Evolutionary conservation across 2,797 vertebrate species (phyloP), one percentile per base, ranked within the genome.

Genomic region (Melopsittacus undulatus): DNA sequence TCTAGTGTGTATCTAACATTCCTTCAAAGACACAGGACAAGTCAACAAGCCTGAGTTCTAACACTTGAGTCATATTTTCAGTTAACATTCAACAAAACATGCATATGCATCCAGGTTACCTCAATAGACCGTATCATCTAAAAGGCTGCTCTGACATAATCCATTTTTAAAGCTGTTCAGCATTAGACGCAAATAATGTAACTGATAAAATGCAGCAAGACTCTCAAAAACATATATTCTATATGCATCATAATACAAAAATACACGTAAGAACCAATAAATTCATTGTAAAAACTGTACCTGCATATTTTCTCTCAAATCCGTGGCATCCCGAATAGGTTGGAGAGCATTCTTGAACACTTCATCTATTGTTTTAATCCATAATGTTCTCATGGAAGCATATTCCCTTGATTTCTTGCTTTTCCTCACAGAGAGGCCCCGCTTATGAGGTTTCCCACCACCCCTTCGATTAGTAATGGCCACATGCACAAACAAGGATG

Each of bases 221-320:
- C 36, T 40, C 38, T 75, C 80, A 10, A 70, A 57, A 79, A 32
- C 46, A 49, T 21, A 49, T 67, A 68, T 82, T 61, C 75, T 7
- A 43, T 24, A 59, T 7, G 11, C 18, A 69, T 8, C 17, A 4
- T 23, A 69, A 56, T 10, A 87, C 20, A 87, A 73, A 79, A 70
- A 36, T 10, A 72, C n/a, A 77, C 8, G 26, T 2, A 74, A 40
- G n/a, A 64, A 77, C 26, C 4, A 11, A 72, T 36, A 83, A 81
- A 87, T 67, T 76, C n/a, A 75, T 70, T 12, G n/a, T 49, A 59
- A 82, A 48, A 76, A 86, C 83, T 45, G 32, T 98, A 99, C 99
- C 99, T 99, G 99, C 99, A 99, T 99, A 97, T 99, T 99, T 98
- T 99, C 99, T 97, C 99, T 98, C 95, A 99, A 98, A 97, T 99